Conservation (phyloP, 2,113 vertebrate genomes). For the Brienomyrus brachyistius region DNA sequence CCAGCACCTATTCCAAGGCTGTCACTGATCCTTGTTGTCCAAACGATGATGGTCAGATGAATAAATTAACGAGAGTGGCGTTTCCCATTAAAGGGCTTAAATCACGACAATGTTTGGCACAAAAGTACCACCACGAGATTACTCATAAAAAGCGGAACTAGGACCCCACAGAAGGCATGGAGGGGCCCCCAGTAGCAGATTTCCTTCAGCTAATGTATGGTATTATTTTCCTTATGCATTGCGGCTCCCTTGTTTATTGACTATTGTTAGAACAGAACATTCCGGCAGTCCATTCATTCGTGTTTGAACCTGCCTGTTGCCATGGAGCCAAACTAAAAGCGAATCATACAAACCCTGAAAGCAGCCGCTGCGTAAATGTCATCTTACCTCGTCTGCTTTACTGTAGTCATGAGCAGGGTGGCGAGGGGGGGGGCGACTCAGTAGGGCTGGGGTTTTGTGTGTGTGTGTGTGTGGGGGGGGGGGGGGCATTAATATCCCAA, state of each 20-base stretch:
- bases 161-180: background rate
- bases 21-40: background rate
- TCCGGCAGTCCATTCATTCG: background rate
- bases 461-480: background rate
- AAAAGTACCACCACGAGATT: background rate
- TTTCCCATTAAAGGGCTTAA: background rate
- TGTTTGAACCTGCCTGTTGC: slow-evolving; percentile 9
- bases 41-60: background rate
- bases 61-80: background rate
- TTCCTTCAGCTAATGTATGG: background rate
- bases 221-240: background rate
- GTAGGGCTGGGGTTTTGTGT: background rate
- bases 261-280: slow-evolving; percentile 20
- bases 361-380: slow-evolving; percentile 1
- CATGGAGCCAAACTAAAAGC: slow-evolving; percentile 12
- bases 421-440: background rate
- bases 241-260: slow-evolving; percentile 11
- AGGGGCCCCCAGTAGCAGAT: background rate
- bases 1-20: background rate
- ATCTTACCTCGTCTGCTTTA: background rate
- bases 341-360: background rate
- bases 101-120: background rate
- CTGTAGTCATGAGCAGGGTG: background rate
- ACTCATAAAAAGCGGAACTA: background rate
- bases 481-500: background rate